Evolutionary conservation across 2,113 vertebrate species (phyloP), one percentile per base, ranked within the genome.

Genomic region (Planiliza haematocheilus): DNA sequence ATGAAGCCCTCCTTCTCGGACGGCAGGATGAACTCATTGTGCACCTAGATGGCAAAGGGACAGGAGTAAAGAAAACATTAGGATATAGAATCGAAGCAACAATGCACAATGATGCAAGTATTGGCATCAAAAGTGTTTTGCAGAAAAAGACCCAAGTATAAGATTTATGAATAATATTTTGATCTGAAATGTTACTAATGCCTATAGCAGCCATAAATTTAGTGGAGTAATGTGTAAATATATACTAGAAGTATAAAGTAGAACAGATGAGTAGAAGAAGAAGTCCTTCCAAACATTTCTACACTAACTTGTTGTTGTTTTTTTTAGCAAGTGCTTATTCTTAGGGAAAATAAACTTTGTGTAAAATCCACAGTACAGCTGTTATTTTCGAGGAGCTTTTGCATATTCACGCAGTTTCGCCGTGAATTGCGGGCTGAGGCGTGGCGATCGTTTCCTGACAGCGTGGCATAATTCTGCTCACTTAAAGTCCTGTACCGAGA

Each of bases 21-120:
- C 4, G 95, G 96, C 78, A 99, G 94, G 91, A 99, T 97, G 91
- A 98, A 99, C 88, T 98, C 97, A 0, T 95, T 99, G 87, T 95
- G 96, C 42, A 99, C 95, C 98, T 99, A 85, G 7, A 78, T 10
- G 24, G 38, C 7, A 62, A 45, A 52, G 49, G 7, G 11, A 68
- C 4, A n/a, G n/a, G n/a, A 51, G 39, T 0, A 37, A 11, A 1
- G 5, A 7, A 55, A 17, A 60, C 14, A n/a, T 62, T 60, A 10
- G n/a, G n/a, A n/a, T n/a, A n/a, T n/a, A n/a, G n/a, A n/a, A n/a
- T n/a, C n/a, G n/a, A n/a, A n/a, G n/a, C 24, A 30, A 30, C 24
- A 30, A 30, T 30, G 5, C 5, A 30, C 24, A 30, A 30, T 5
- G 24, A 30, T 5, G 24, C n/a, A n/a, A n/a, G n/a, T n/a, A n/a